Evolutionary conservation across 2,113 vertebrate genomes (phyloP).

Genomic region (Equus przewalskii): DNA sequence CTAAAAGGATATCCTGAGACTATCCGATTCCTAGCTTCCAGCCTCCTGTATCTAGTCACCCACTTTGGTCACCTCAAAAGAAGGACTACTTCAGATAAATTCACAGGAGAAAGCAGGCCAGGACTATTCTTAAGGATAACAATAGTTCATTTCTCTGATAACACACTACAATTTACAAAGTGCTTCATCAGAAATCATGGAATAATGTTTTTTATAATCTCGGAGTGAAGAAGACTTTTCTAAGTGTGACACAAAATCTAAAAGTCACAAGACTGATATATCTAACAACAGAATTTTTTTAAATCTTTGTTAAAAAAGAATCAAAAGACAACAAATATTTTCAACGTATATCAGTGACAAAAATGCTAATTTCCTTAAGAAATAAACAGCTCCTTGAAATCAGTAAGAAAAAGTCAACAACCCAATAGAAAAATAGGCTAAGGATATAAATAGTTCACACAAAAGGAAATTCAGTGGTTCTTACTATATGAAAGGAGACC

Average conservation of each 20-base stretch:
- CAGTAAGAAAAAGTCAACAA: constrained; percentile 8
- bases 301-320: background rate
- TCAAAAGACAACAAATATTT: background rate
- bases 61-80: background rate
- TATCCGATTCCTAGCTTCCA: background rate
- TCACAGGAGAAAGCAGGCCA: background rate
- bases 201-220: background rate
- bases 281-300: background rate
- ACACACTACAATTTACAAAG: background rate
- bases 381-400: constrained; percentile 11
- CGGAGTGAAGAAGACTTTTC: background rate
- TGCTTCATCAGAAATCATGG: background rate
- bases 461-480: constrained; percentile 34
- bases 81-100: background rate
- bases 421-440: background rate
- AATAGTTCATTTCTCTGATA: background rate
- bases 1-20: background rate
- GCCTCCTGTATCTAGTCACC: background rate
- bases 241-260: background rate
- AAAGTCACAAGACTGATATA: background rate
- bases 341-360: background rate
- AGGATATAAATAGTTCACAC: background rate
- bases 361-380: constrained; percentile 10
- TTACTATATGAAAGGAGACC: background rate
- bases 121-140: background rate